Evolutionary conservation across 1,140 invertebrate genomes (phyloP), one percentile per base, ranked within the genome.

Genomic region (Adelges cooleyi): DNA sequence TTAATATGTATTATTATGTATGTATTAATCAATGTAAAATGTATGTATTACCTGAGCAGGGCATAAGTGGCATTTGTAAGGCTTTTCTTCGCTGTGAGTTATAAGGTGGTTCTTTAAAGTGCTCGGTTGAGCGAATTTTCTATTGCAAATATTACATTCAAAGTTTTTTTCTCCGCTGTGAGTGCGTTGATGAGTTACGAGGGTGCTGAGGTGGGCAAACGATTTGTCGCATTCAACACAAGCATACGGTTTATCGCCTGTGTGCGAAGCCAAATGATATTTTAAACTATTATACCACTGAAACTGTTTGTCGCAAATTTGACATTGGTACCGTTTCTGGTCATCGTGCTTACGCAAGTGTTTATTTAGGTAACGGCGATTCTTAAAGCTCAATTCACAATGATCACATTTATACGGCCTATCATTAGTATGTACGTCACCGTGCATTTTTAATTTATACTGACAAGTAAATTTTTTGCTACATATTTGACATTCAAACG

Each of bases 231-330:
- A 75, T 11, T 70, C 40, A 48, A 71, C 68, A 67, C 75, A 77
- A 44, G 81, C 77, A 73, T 86, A 92, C 13, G 90, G 90, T 72
- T 89, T 89, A 29, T 69, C 69, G 0, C 79, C 79, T 0, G 77
- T 76, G 74, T 95, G 91, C 46, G 91, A 81, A 71, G 87, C 89
- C 76, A 87, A 83, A 75, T 95, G 92, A 48, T 91, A 80, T 23
- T 89, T 81, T 67, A 95, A 77, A 74, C 95, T 92, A 23, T 91
- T 93, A 75, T 94, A 94, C 74, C 94, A 88, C 68, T 86, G 87
- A 74, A 92, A 92, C 66, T 89, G 84, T 73, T 94, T 94, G 9
- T 87, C 86, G 71, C 91, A 95, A 23, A 83, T 78, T 33, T 84
- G 82, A 67, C 75, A 77, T 48, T 81, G 77, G 73, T 86, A 92